Evolutionary conservation across 2,113 vertebrate genomes (phyloP), one percentile per base, ranked within the genome.

Genomic region (Coturnix japonica): DNA sequence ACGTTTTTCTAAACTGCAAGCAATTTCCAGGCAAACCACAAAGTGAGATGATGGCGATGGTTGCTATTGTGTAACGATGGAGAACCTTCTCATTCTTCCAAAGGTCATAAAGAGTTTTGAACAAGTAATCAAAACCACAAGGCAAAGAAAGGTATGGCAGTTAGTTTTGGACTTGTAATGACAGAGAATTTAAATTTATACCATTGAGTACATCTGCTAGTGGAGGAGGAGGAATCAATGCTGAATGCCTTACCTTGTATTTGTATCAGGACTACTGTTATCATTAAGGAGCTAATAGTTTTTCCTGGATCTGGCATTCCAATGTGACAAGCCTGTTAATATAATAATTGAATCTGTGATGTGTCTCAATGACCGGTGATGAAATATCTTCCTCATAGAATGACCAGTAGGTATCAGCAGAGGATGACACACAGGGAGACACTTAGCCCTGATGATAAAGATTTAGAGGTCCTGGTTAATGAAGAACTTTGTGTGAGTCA

Each of bases 1-100:
- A 57, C 11, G 18, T 51, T 73, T 86, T 92, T 35, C 47, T 85
- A 81, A 95, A 94, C 49, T 75, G 88, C 56, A 73, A 87, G 78
- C 69, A 78, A 93, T 96, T 95, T 96, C 67, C 81, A 94, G 90
- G 79, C 85, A 89, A 89, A 80, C 74, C 86, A 65, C 89, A 66
- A 54, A 89, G 71, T 56, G 71, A 63, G 65, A 77, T 35, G 74
- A 57, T 0, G 9, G 43, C 46, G 85, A 89, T 28, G 4, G 3
- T 26, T 86, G 69, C 57, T 69, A 39, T 69, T 81, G 74, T 91
- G 76, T 57, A 78, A 74, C 6, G 20, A 28, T 8, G 63, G 35
- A 46, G 51, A 79, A 93, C 64, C 54, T 90, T 64, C 86, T 91
- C 57, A 37, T 46, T 51, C 31, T 87, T 67, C 61, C 51, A 89